Conservation (phyloP, 2,888 invertebrate species). For the Sarcophaga variegata region DNA sequence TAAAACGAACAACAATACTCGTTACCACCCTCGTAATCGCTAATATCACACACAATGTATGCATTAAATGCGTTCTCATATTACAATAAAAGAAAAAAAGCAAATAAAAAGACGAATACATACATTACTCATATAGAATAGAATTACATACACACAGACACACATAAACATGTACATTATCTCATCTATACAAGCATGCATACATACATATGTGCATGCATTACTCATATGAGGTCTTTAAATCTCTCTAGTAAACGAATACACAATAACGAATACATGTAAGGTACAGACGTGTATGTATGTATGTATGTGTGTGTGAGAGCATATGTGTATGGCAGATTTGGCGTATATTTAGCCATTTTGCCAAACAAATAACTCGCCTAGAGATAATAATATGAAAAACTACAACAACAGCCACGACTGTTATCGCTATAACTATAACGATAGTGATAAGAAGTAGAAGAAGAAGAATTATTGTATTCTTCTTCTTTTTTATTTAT, state of each 20-base stretch:
- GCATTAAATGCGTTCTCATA: background rate
- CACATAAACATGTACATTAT: background rate
- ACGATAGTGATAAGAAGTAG: constrained; percentile 28
- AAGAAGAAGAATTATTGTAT: constrained; percentile 44
- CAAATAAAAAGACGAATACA: background rate
- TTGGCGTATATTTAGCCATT: background rate
- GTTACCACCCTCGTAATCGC: background rate
- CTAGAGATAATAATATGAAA: constrained; percentile 40
- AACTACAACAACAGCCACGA: background rate
- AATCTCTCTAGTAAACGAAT: too few relatives aligned
- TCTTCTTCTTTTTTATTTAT: background rate
- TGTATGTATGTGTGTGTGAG: background rate
- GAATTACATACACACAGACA: background rate
- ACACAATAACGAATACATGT: too few relatives aligned
- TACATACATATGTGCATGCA: background rate
- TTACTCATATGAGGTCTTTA: too few relatives aligned
- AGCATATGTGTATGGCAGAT: too few relatives aligned
- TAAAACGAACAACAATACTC: background rate
- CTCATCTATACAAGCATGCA: background rate
- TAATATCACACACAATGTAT: background rate
- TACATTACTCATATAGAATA: background rate
- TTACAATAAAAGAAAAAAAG: too few relatives aligned
- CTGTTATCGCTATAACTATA: constrained; percentile 27
- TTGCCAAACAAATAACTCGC: constrained; percentile 8
- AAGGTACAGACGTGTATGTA: background rate